Evolutionary conservation across 1,140 invertebrate species (phyloP), one percentile per base, ranked within the genome.

Genomic region (Mamestra configurata): DNA sequence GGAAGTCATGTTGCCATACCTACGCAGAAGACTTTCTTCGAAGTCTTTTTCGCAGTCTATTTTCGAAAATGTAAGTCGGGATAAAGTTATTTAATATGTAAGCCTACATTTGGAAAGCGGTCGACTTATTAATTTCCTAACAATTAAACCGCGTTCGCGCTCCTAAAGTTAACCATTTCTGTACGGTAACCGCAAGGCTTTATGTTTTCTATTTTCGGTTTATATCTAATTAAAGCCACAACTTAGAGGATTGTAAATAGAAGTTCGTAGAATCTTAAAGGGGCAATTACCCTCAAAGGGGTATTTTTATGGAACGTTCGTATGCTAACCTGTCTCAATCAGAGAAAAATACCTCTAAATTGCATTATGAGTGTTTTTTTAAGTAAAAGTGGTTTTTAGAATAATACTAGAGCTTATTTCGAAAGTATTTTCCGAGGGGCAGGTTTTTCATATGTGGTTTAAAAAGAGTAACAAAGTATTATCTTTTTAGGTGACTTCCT

Each of bases 191-290:
- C 24, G 6, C 15, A 71, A 24, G 8, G 15, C 22, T 68, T 46
- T 24, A 68, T 22, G 35, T 64, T 68, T 68, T 68, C 59, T 66
- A 37, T 68, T 68, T 46, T 27, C 18, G n/a, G 37, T 68, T 46
- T 68, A 46, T 68, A 68, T 24, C 37, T 46, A 46, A 68, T 49
- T 46, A 15, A 46, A 68, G 24, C 64, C 37, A 8, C 64, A 43
- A 46, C 40, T 46, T 20, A 49, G 11, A 46, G 59, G 35, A 18
- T 59, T 22, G 55, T 59, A 15, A 15, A 27, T 59, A 27, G 15
- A 27, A 59, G 27, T 1, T n/a, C 2, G 27, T 5, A 31, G 5
- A 3, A 31, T 31, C 27, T 31, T 5, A 31, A 31, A 31, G 27
- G 27, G 27, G 27, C 27, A 31, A 31, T n/a, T 31, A 31, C 5